Evolutionary conservation across 2,113 vertebrate genomes (phyloP), one percentile per base, ranked within the genome.

Genomic region (Athene cunicularia): DNA sequence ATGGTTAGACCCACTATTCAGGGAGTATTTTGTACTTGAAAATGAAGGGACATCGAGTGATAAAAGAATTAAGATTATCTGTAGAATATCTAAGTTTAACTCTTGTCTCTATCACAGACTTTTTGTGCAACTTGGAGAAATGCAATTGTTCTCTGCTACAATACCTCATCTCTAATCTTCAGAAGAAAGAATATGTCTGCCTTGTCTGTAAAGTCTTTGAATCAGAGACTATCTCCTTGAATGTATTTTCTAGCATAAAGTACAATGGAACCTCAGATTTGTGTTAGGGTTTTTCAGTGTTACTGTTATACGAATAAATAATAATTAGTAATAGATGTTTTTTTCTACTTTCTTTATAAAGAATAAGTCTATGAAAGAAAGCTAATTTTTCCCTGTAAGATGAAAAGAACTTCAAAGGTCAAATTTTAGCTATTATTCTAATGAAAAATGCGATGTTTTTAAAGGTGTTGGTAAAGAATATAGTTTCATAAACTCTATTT

Each of bases 111-210:
- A 53, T 81, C 92, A 71, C 80, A 81, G 68, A 68, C 8, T 73
- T 94, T 76, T 90, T 95, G 75, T 77, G 39, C 70, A 91, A 76
- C 43, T 64, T 66, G 35, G 55, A 80, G n/a, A 87, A 91, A 94
- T 80, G 84, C 71, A 87, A 90, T 97, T 96, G 84, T 95, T 95
- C 84, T 85, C 45, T 82, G 58, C 53, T 95, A 93, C 77, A 93
- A 73, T 95, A 73, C 53, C 62, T 92, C 91, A 80, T 93, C 80
- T 93, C 86, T 82, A 82, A 89, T 95, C 90, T 94, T 96, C 66
- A 85, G 93, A 97, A 80, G 58, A 85, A 87, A 85, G 55, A 79
- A 68, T 1, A 11, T 68, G 52, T 79, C 83, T 96, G 91, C 37
- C 87, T 87, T 91, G 52, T 68, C 87, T 91, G 86, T 39, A 49